Conservation (phyloP, 1,140 invertebrate genomes). For the Magallana angulata region DNA sequence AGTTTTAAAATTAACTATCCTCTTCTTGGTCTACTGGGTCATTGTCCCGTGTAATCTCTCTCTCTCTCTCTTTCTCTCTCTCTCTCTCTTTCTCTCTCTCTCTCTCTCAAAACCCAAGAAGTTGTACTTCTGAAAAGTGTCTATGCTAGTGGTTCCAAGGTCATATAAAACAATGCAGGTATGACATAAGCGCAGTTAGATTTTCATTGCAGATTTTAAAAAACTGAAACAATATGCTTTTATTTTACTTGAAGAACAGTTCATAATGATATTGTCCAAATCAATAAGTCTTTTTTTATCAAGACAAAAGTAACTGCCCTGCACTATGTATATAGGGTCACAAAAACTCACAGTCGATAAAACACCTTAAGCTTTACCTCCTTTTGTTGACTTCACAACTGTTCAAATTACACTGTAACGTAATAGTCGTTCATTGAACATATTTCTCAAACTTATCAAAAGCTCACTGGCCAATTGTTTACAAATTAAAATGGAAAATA, state of each 20-base stretch:
- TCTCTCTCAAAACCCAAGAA: too few species aligned
- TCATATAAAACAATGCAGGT: too few species aligned
- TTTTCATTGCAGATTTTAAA: not conserved
- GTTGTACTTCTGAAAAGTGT: too few species aligned
- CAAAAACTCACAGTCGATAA: not conserved
- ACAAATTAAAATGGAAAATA: not conserved
- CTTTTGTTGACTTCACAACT: not conserved
- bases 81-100: too few species aligned
- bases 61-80: too few species aligned
- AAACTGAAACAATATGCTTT: not conserved
- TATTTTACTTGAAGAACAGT: not conserved
- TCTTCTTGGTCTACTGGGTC: too few species aligned
- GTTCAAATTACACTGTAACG: conserved; percentile 5
- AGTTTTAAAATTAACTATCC: too few species aligned
- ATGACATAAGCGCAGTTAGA: not conserved
- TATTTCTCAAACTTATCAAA: not conserved
- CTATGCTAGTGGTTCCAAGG: too few species aligned
- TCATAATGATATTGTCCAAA: not conserved
- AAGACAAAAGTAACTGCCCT: not conserved
- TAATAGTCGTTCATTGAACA: not conserved
- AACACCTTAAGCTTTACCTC: not conserved
- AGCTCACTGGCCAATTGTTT: not conserved
- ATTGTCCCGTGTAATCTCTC: too few species aligned
- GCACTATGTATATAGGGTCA: not conserved
- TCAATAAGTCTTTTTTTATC: conserved; percentile 6